phyloP scores from a whole-genome alignment of 1,140 invertebrate species.

The Octopus bimaculoides region DNA sequence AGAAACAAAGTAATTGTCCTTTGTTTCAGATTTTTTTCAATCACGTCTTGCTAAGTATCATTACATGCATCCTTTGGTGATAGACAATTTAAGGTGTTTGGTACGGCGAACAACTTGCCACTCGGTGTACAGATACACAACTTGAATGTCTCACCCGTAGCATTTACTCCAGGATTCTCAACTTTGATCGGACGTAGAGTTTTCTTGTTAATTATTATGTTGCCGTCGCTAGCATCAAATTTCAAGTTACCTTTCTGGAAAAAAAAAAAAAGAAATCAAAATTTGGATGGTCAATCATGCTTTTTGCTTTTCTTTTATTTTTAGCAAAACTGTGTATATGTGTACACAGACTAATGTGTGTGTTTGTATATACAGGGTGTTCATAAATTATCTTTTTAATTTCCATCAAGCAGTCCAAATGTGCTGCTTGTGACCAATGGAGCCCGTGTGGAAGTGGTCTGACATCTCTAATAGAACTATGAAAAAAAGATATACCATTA shows the following conservation, averaged over 20 bases:
- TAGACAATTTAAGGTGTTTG: slow-evolving; percentile 10
- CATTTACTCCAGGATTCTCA: not conserved
- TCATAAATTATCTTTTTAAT: too few relatives aligned
- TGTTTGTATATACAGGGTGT: too few relatives aligned
- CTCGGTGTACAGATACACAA: slow-evolving; percentile 28
- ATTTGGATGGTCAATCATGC: not conserved
- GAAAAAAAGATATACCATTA: too few relatives aligned
- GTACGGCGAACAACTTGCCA: slow-evolving; percentile 25
- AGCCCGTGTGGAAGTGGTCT: too few relatives aligned
- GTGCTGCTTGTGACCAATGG: too few relatives aligned
- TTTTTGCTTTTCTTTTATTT: too few relatives aligned
- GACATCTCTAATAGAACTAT: too few relatives aligned
- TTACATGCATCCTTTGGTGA: not conserved
- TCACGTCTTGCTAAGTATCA: not conserved
- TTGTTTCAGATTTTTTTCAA: too few relatives aligned
- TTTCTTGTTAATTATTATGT: slow-evolving; percentile 6
- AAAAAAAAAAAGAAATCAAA: not conserved
- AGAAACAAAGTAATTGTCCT: too few relatives aligned
- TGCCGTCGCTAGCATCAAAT: slow-evolving; percentile 18
- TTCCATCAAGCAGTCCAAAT: too few relatives aligned
- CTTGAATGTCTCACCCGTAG: slow-evolving; percentile 20
- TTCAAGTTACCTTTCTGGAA: slow-evolving; percentile 20
- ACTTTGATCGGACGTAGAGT: not conserved
- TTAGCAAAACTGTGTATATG: too few relatives aligned
- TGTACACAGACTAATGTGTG: too few relatives aligned